A percentile compares a stretch with the other conserved stretches of the same genome.
These are phyloP conservation scores for Tromatobia lineatoria DNA, from an alignment of 2,888 invertebrate species.

Conservation along the genomic window DNA sequence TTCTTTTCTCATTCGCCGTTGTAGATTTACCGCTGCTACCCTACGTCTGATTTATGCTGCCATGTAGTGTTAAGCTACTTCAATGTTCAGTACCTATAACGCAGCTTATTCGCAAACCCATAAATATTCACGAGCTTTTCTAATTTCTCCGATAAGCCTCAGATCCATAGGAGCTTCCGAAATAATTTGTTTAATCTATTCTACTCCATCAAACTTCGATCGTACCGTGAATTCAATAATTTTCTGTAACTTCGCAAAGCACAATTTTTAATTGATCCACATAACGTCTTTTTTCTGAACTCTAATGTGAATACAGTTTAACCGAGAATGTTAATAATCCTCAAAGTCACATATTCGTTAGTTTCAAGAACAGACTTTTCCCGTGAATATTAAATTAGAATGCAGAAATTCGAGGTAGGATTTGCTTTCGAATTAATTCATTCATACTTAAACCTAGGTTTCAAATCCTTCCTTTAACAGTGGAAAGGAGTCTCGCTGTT, in stretches of 20 bases:
- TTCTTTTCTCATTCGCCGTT: conserved; percentile 50
- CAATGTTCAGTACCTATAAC: background rate
- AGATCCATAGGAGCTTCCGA: background rate
- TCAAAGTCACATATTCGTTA: background rate
- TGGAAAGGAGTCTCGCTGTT: background rate
- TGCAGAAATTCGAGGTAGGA: background rate
- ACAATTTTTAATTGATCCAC: too few relatives aligned
- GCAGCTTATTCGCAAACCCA: background rate
- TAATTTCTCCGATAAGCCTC: background rate
- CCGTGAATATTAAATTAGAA: background rate
- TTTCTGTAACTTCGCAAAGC: background rate
- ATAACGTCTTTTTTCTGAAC: background rate
- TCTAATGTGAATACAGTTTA: background rate
- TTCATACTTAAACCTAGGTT: background rate
- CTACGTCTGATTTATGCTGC: conserved; percentile 8
- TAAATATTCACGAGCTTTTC: background rate
- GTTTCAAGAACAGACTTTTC: background rate
- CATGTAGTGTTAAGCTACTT: conserved; percentile 27
- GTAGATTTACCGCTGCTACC: conserved; percentile 35
- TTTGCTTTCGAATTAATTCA: background rate
- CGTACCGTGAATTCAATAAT: background rate
- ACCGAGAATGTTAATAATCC: background rate
- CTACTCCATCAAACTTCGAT: background rate
- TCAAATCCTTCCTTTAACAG: background rate
- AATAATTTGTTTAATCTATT: background rate